A percentile compares a stretch with the other conserved stretches of the same genome.
These are phyloP conservation scores for Sminthopsis crassicaudata DNA, from an alignment of 2,113 vertebrate species.

Conservation along the genomic window DNA sequence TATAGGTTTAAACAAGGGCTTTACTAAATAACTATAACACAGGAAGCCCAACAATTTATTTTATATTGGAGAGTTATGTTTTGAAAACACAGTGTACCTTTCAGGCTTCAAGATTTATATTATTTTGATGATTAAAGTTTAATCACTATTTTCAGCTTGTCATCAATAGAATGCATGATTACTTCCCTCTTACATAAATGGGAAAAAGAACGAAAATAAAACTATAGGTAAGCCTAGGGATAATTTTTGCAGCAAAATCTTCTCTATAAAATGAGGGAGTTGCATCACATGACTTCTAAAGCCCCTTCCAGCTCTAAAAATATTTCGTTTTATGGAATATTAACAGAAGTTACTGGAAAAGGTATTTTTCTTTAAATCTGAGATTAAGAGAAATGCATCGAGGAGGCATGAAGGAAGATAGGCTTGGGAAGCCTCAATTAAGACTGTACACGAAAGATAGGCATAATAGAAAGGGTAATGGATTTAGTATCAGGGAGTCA, in stretches of 20 bases:
- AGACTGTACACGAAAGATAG: not conserved
- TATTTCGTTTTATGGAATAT: not conserved
- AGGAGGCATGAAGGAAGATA: not conserved
- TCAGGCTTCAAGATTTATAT: not conserved
- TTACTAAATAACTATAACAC: slow-evolving; percentile 2
- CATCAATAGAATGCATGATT: not conserved
- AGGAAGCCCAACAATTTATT: slow-evolving; percentile 28
- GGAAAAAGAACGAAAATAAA: not conserved
- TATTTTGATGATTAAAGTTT: slow-evolving; percentile 3
- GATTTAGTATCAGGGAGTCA: not conserved
- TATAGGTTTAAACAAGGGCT: slow-evolving; percentile 13
- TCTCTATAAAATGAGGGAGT: not conserved
- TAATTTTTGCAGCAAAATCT: not conserved
- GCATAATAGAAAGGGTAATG: not conserved
- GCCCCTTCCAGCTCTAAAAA: not conserved
- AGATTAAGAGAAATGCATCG: not conserved
- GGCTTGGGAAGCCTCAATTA: not conserved
- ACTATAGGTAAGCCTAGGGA: not conserved
- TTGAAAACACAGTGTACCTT: slow-evolving; percentile 28
- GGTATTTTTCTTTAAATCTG: not conserved
- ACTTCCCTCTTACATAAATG: slow-evolving; percentile 2
- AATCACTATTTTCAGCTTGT: not conserved
- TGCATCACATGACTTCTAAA: not conserved
- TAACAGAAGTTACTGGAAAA: not conserved
- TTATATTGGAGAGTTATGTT: slow-evolving; percentile 29